These are phyloP conservation scores for Eupeodes latifasciatus DNA, from an alignment of 2,888 invertebrate species.

Conservation along the genomic window DNA sequence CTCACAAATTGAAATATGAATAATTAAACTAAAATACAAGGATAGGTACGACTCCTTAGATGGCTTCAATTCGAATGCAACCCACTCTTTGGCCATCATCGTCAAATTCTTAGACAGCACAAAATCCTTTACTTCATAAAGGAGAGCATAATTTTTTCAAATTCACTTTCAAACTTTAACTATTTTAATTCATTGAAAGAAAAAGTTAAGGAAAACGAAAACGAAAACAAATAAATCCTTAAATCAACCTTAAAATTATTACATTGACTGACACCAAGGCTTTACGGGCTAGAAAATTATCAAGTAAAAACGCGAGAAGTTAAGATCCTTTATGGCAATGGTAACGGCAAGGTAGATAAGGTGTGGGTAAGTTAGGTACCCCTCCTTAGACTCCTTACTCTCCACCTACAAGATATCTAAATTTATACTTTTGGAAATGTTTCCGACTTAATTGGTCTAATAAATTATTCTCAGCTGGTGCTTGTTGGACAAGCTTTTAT, in stretches of 20 bases:
- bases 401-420: background rate
- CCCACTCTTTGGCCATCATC: too few relatives aligned
- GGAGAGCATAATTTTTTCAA: too few relatives aligned
- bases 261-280: conserved; percentile 21
- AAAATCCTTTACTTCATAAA: too few relatives aligned
- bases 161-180: too few relatives aligned
- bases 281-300: background rate
- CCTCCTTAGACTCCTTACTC: too few relatives aligned
- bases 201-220: background rate
- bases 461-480: conserved; percentile 66
- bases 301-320: conserved; percentile 12
- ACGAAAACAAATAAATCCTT: conserved; percentile 14
- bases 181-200: background rate
- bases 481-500: conserved; percentile 53
- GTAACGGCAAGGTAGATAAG: background rate
- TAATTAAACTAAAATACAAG: too few relatives aligned
- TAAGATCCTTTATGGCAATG: background rate
- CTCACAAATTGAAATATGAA: too few relatives aligned
- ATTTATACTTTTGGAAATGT: conserved; percentile 44
- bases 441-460: conserved; percentile 58
- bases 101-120: too few relatives aligned
- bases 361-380: too few relatives aligned
- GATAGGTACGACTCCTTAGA: too few relatives aligned
- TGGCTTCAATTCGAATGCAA: too few relatives aligned
- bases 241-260: conserved; percentile 31